Base-by-base conservation (phyloP, 2,113 vertebrate species). In the Pyxicephalus adspersus region DNA sequence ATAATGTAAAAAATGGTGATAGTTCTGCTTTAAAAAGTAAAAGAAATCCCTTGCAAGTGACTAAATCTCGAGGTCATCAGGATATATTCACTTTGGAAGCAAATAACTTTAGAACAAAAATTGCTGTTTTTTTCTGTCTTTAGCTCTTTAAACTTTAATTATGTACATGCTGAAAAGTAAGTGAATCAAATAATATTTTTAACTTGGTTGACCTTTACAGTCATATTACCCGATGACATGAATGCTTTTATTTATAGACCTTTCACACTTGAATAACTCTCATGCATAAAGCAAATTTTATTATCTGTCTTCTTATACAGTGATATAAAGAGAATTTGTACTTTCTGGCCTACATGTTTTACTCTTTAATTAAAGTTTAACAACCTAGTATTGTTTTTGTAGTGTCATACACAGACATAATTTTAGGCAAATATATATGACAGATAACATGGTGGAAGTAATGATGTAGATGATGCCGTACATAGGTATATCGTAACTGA, bases 331-430 rank as follows among this genome's bases (percentile, higher is more conserved):
- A 23, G 57, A 11, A 58, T 23, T 22, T n/a, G n/a, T 58, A 22
- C 57, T 58, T 58, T 58, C 57, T 58, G 3, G 22, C 20, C 8
- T 58, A 3, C 11, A 22, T 23, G 57, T 58, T 22, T 58, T 58
- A 58, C n/a, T 58, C n/a, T 58, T 58, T 58, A 22, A 58, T 58
- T 58, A 22, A 58, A 58, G n/a, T 22, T 58, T 58, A 58, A 58
- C 57, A 58, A 2, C 38, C 57, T 23, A 58, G 57, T 23, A 45
- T 58, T 22, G 22, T 58, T 58, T 58, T 58, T 22, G 57, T 58
- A 23, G 5, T 58, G n/a, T n/a, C 23, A 58, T 22, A 58, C 54
- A 55, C 54, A 20, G 54, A 55, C 57, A 58, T n/a, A 58, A 22
- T 58, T 58, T 9, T 8, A 45, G 38, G 9, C 38, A 45, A 58